These are phyloP conservation scores for Caerostris darwini DNA, from an alignment of 1,140 invertebrate species.

Conservation along the genomic window DNA sequence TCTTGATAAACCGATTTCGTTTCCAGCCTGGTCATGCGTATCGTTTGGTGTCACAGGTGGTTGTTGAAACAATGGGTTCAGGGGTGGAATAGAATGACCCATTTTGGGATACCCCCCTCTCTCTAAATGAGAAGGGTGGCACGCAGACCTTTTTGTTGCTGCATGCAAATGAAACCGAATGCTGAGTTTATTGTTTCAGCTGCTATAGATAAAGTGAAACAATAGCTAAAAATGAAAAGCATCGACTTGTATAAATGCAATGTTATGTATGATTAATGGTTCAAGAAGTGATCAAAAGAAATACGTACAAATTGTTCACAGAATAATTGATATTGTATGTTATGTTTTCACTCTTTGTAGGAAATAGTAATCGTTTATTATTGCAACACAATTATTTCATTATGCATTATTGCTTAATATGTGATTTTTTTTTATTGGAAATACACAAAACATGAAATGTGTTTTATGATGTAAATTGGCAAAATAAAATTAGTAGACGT, in stretches of 20 bases:
- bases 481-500: too few species aligned
- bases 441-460: too few species aligned
- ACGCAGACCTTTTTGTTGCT: neutral
- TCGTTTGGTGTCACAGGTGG: neutral
- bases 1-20: neutral
- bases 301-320: too few species aligned
- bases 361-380: too few species aligned
- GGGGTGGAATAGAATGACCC: neutral
- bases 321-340: too few species aligned
- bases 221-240: neutral
- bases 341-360: too few species aligned
- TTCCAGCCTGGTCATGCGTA: neutral
- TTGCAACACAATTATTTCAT: too few species aligned
- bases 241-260: neutral
- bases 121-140: neutral
- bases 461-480: too few species aligned
- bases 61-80: neutral
- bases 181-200: neutral
- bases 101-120: neutral
- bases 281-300: too few species aligned
- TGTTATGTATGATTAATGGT: too few species aligned
- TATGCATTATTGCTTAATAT: too few species aligned
- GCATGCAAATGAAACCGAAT: neutral
- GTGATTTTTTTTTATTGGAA: too few species aligned
- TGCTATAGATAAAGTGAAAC: neutral